Percentiles rank a stretch among this genome's conserved stretches.
Conservation (phyloP, 2,797 vertebrate genomes). For the Lemur catta region DNA sequence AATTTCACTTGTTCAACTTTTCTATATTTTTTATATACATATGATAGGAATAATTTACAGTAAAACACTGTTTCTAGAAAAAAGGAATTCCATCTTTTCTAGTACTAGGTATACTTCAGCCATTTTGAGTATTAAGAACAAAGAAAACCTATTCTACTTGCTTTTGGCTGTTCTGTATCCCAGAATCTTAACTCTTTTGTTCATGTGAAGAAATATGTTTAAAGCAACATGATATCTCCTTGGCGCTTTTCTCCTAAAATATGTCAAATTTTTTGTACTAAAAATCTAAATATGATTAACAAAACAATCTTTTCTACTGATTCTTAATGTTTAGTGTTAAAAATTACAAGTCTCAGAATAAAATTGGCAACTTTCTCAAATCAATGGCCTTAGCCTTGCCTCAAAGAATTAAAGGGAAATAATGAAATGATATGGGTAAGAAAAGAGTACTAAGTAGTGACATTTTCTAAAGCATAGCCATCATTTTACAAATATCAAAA, state of each 20-base stretch:
- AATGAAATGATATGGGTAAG: neutral
- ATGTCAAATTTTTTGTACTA: neutral
- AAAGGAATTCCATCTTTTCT: neutral
- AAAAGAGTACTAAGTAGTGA: neutral
- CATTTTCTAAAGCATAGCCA: neutral
- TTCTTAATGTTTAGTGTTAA: neutral
- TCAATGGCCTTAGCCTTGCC: neutral
- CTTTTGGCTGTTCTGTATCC: neutral
- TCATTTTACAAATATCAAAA: slow-evolving; percentile 13
- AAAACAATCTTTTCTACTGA: neutral
- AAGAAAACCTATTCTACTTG: neutral
- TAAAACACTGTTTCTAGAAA: neutral
- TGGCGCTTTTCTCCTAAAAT: neutral
- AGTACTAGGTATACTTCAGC: neutral
- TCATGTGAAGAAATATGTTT: neutral
- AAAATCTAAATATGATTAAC: neutral
- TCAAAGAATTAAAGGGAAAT: neutral
- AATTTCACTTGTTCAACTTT: neutral
- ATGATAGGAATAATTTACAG: neutral
- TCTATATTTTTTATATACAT: neutral
- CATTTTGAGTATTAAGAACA: neutral
- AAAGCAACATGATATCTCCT: neutral
- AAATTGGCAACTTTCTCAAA: neutral
- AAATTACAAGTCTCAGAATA: neutral
- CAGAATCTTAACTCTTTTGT: neutral